These are phyloP conservation scores for Amorpha juglandis DNA, from an alignment of 2,888 invertebrate species.

Conservation along the genomic window DNA sequence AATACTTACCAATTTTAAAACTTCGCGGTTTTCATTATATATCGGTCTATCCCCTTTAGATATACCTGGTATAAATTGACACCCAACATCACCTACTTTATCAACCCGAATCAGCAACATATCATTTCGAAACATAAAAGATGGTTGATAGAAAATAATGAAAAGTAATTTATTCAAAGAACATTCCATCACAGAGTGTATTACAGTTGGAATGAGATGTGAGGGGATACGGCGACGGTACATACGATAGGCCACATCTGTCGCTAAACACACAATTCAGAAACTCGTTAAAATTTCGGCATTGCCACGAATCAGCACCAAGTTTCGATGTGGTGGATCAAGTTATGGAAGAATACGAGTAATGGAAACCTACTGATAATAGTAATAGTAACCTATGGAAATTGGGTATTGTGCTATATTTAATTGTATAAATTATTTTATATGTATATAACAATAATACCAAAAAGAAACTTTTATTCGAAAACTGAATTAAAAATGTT, in stretches of 20 bases:
- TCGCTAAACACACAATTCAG: slow-evolving; percentile 38
- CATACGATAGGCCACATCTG: slow-evolving; percentile 22
- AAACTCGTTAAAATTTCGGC: slow-evolving; percentile 47
- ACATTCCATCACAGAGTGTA: slow-evolving; percentile 4
- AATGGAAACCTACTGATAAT: no score
- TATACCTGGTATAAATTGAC: no score
- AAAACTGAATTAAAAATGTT: no score
- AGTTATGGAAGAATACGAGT: background rate
- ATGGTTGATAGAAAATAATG: background rate
- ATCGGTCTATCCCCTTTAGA: no score
- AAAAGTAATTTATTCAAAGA: slow-evolving; percentile 19
- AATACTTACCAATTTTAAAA: no score
- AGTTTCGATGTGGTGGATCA: slow-evolving; percentile 31
- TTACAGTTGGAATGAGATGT: slow-evolving; percentile 17
- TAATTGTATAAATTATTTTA: no score
- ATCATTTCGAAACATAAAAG: slow-evolving; percentile 1
- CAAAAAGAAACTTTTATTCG: no score
- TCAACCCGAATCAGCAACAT: background rate
- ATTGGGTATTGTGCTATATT: no score
- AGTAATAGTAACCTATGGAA: no score
- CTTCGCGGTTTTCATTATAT: no score
- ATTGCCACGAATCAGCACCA: slow-evolving; percentile 41
- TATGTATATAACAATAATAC: no score
- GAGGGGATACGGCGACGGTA: slow-evolving; percentile 3
- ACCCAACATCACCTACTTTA: no score